Percentiles rank a stretch among this genome's conserved stretches.
Conservation (phyloP, 2,797 vertebrate species). For the Gallinago nigripennis region DNA sequence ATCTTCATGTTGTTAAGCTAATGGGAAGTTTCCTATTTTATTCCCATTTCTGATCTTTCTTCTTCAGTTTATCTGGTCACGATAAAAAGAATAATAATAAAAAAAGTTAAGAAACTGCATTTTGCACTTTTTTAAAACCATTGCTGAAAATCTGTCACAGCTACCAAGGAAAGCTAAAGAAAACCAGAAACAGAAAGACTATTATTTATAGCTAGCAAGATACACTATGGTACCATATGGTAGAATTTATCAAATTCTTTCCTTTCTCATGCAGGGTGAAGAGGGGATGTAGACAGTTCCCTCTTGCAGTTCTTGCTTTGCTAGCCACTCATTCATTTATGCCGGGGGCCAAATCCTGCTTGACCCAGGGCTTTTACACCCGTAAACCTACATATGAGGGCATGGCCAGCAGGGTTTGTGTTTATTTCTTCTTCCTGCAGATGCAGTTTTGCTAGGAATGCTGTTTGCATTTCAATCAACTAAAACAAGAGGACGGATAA, state of each 20-base stretch:
- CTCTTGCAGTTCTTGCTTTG: background rate
- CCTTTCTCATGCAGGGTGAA: constrained; percentile 29
- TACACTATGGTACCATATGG: constrained; percentile 72
- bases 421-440: constrained; percentile 7
- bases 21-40: background rate
- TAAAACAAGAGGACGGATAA: constrained; percentile 28
- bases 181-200: constrained; percentile 66
- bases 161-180: constrained; percentile 55
- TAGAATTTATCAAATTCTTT: constrained; percentile 70
- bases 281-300: constrained; percentile 17
- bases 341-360: constrained; percentile 15
- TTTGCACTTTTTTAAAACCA: constrained; percentile 47
- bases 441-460: constrained; percentile 20
- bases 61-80: background rate
- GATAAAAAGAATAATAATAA: background rate
- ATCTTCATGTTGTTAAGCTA: background rate
- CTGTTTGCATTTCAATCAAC: constrained; percentile 52
- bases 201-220: constrained; percentile 71
- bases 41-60: background rate
- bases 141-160: constrained; percentile 65
- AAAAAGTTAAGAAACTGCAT: background rate
- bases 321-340: constrained; percentile 18
- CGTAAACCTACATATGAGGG: background rate
- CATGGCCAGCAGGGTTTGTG: background rate
- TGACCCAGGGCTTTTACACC: background rate